Base-by-base conservation (phyloP, 2,888 invertebrate genomes). In the Loripinus fragilis region DNA sequence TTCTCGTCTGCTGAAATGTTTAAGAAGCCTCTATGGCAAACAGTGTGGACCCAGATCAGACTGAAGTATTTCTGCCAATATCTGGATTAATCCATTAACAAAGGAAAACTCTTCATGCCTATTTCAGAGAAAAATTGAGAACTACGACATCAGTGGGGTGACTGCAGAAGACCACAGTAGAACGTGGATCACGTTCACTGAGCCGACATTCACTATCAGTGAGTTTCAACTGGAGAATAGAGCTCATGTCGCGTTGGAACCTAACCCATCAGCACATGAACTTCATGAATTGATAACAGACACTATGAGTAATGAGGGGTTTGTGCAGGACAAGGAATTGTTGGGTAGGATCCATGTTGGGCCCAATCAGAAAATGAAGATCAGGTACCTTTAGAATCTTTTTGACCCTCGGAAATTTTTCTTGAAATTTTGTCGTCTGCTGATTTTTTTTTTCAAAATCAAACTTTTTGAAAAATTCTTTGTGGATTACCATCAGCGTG, bases 261-360 rank as follows among this genome's bases (percentile, higher is more conserved):
- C 87, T 10, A 81, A 76, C 23, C 48, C 28, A 7, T 78, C 64
- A 30, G 33, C 74, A 0, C 48, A 28, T 12, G 55, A 42, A 20
- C 25, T 33, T 23, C 81, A 83, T 38, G 71, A 70, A 8, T 35
- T 90, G 15, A 78, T 69, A 1, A 80, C 85, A 10, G 76, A 85
- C 42, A 74, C 66, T 15, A 77, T 90, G 15, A 77, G 74, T 30
- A 87, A 88, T 10, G 80, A 83, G 41, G 76, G 70, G 17, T 83
- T 86, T 75, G 75, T 87, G 12, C 75, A 71, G 28, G 76, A 80
- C 65, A 33, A 52, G 15, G 17, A 38, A n/a, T 82, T 83, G 0
- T 72, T 87, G 2, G 89, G 88, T n/a, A 83, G 80, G 7, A 67
- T 90, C 3, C 87, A 88, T 77, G 82, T 87, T 17, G 89, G 89